Base-by-base conservation (phyloP, 1,140 invertebrate species). In the Subanguina moxae region DNA sequence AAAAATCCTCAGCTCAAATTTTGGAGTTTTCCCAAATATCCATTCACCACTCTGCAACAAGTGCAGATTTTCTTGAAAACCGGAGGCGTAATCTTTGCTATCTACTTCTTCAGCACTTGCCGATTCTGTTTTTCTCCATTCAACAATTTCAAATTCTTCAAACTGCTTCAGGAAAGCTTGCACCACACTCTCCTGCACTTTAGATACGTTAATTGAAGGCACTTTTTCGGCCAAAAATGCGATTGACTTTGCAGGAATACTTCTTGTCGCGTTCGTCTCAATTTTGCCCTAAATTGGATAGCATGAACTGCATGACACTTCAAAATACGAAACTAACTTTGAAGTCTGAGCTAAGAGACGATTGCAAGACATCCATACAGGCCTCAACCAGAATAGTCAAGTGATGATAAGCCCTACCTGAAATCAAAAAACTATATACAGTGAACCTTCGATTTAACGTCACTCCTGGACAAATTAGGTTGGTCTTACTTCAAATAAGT, bases 181-280 rank as follows among this genome's bases (percentile, higher is more conserved):
- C 48, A 52, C 23, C n/a, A 52, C 23, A 52, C n/a, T 52, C 17
- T 52, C 48, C n/a, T 52, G 48, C 48, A 52, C 48, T 52, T 52
- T 19, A 3, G 48, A 15, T 8, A 52, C 48, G 23, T 8, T 52
- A 15, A 52, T 25, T 52, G 48, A 52, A 52, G 48, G 48, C 48
- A 52, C 48, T 8, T 19, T 21, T 52, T 79, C 48, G 13, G 30
- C 62, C 21, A 81, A 65, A 57, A 65, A 71, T 32, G 76, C 80
- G 30, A 81, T 78, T 23, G 73, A 72, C 21, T 76, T 70, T 48
- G 79, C 79, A 21, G 62, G 45, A n/a, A 76, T 68, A 59, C 78
- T 82, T 66, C 72, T 62, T 27, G 77, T 80, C 8, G 80, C 80
- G 57, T 76, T 81, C 42, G 80, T 79, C 15, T 73, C 27, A n/a